Percentiles rank a stretch among this genome's conserved stretches.
These are phyloP conservation scores for Poeciliopsis retropinna DNA, from an alignment of 2,113 vertebrate genomes.

Conservation along the genomic window DNA sequence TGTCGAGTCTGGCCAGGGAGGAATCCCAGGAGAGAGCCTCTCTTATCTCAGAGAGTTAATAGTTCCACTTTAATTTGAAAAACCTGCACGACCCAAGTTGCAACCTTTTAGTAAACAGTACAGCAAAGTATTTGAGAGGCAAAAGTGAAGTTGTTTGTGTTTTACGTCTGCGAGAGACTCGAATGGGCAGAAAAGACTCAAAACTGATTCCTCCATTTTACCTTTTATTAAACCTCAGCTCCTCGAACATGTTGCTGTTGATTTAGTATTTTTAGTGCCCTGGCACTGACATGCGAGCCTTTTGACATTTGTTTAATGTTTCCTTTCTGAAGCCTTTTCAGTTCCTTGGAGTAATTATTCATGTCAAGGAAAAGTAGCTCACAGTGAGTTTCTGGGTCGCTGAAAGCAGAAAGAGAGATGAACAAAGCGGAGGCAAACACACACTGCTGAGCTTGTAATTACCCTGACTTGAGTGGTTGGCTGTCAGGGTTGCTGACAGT, in stretches of 20 bases:
- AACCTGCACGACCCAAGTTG: no score
- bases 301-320: conserved; percentile 23
- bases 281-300: not conserved
- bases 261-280: not conserved
- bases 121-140: not conserved
- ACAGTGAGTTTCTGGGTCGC: conserved; percentile 60
- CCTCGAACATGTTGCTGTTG: not conserved
- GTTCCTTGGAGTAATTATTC: conserved; percentile 51
- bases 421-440: conserved; percentile 32
- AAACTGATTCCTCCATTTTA: not conserved
- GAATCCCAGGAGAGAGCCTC: not conserved
- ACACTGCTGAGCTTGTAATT: conserved; percentile 48
- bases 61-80: not conserved
- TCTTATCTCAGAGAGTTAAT: not conserved
- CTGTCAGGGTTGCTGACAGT: conserved; percentile 28
- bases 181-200: no score
- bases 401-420: conserved; percentile 39
- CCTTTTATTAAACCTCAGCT: not conserved
- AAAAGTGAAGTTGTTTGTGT: not conserved
- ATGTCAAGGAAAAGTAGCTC: conserved; percentile 55
- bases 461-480: conserved; percentile 36
- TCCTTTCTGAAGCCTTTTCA: conserved; percentile 26
- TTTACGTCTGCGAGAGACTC: no score
- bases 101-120: no score
- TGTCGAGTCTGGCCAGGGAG: not conserved